These are phyloP conservation scores for Schlechtendalia chinensis DNA, from an alignment of 1,140 invertebrate genomes.

Conservation along the genomic window DNA sequence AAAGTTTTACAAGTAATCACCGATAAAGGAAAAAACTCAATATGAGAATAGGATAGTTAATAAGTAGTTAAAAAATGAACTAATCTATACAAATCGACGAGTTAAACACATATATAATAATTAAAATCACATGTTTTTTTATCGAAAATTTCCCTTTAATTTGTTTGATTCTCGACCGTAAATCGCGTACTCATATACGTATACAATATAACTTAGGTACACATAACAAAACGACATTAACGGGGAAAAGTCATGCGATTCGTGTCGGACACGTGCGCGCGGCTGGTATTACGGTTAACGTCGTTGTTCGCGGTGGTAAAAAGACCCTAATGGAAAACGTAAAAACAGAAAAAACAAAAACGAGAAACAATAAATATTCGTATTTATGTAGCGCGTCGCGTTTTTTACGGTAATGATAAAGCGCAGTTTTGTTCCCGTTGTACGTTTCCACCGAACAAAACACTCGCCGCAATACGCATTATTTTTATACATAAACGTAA, in stretches of 20 bases:
- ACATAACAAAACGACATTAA: not conserved
- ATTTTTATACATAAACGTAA: too few relatives aligned
- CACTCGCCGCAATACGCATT: too few relatives aligned
- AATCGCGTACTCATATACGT: too few relatives aligned
- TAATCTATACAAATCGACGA: not conserved
- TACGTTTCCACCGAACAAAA: not conserved
- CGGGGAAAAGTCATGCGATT: not conserved
- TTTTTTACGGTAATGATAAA: not conserved
- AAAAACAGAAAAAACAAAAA: not conserved
- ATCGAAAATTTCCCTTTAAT: too few relatives aligned
- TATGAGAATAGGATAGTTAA: not conserved
- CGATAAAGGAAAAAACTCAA: too few relatives aligned
- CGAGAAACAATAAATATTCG: not conserved
- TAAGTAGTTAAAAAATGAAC: not conserved
- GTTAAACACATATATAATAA: not conserved
- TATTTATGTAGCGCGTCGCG: not conserved
- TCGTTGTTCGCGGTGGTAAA: not conserved
- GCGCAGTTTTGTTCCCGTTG: not conserved
- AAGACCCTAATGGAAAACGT: not conserved
- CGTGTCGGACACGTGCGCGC: slow-evolving; percentile 1
- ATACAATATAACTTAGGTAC: too few relatives aligned
- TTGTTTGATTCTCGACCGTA: too few relatives aligned
- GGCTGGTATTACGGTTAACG: not conserved
- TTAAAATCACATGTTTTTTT: not conserved
- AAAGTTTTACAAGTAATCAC: too few relatives aligned